These are phyloP conservation scores for Noctua pronuba DNA, from an alignment of 2,888 invertebrate species.

Conservation along the genomic window DNA sequence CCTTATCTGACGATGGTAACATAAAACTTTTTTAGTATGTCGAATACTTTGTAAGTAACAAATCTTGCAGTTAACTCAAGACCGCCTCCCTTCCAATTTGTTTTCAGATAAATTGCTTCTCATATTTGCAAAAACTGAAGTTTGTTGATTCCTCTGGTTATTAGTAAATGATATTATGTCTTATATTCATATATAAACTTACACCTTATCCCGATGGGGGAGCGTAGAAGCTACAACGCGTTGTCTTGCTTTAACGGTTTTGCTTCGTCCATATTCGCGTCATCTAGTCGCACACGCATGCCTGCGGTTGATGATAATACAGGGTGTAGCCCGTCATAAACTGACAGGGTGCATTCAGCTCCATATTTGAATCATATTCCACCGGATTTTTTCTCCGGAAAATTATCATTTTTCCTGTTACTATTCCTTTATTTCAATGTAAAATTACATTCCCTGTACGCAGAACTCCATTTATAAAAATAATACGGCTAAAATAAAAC, in stretches of 20 bases:
- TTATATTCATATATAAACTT: not conserved
- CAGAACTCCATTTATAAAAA: too few species aligned
- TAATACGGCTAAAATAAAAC: too few species aligned
- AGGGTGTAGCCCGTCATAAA: too few species aligned
- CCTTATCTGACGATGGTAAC: constrained; percentile 32
- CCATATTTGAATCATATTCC: too few species aligned
- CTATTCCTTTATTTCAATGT: too few species aligned
- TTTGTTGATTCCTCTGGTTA: too few species aligned
- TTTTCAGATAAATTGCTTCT: constrained; percentile 18
- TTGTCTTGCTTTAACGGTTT: not conserved
- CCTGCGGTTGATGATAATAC: not conserved
- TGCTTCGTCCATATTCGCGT: not conserved
- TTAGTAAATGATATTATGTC: not conserved
- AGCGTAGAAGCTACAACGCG: not conserved
- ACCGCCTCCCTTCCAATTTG: constrained; percentile 26
- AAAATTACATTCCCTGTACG: too few species aligned
- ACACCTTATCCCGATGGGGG: not conserved
- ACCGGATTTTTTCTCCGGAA: too few species aligned
- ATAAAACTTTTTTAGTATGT: constrained; percentile 28
- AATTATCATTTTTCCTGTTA: too few species aligned
- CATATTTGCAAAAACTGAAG: not conserved
- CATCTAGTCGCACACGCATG: not conserved
- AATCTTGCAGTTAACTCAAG: constrained; percentile 21
- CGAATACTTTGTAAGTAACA: constrained; percentile 38
- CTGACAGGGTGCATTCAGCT: too few species aligned